Evolutionary conservation across 2,113 vertebrate species (phyloP).

Genomic region (Abramis brama): DNA sequence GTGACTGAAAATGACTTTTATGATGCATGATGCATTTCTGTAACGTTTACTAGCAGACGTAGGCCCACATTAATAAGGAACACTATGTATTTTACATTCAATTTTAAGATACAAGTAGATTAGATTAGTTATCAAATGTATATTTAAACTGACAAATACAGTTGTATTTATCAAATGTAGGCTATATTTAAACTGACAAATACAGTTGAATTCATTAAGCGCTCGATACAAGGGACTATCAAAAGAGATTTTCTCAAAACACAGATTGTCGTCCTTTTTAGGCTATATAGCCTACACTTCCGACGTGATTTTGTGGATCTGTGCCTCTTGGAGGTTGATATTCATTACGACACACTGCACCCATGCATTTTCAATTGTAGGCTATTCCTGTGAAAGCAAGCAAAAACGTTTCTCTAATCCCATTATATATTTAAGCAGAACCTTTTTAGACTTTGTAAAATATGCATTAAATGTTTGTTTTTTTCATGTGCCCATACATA

Average conservation of each 20-base stretch:
- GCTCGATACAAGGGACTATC: not conserved
- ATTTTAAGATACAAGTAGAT: not conserved
- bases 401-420: not conserved
- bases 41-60: not conserved
- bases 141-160: not conserved
- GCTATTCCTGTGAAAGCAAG: not conserved
- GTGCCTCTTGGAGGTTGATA: too few species aligned
- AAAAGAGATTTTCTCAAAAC: not conserved
- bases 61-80: not conserved
- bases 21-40: not conserved
- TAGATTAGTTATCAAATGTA: too few species aligned
- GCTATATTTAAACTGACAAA: not conserved
- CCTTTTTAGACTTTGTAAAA: not conserved
- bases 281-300: too few species aligned
- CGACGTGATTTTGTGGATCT: too few species aligned
- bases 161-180: not conserved
- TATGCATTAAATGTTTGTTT: not conserved
- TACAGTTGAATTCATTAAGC: not conserved
- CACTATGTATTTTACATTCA: not conserved
- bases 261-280: not conserved
- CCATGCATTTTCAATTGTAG: not conserved
- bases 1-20: too few species aligned
- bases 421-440: not conserved
- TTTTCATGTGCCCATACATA: not conserved
- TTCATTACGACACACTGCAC: not conserved